Base-by-base conservation (phyloP, 2,888 invertebrate species). In the Lycophotia porphyrea region DNA sequence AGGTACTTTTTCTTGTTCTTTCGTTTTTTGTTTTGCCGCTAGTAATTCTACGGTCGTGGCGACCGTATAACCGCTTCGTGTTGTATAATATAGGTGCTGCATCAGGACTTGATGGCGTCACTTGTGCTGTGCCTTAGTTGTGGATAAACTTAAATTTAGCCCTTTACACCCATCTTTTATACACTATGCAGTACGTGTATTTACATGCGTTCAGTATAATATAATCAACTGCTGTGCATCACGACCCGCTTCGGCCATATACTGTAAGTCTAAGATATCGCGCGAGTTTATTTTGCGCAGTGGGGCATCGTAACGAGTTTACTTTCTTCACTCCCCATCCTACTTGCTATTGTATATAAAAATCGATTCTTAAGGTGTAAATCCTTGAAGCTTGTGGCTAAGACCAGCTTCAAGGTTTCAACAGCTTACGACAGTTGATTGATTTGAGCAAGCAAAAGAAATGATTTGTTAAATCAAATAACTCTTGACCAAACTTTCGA, bases 361-460 rank as follows among this genome's bases (percentile, higher is more conserved):
- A 63, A 39, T 63, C n/a, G 39, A 63, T 63, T 63, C 8, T 8
- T 63, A n/a, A 15, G 39, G n/a, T 27, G n/a, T 61, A 5, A 34
- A 34, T 4, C 34, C 34, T 34, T 34, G 34, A 34, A 34, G 34
- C 34, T 34, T 34, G 34, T 34, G 34, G 5, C 34, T 42, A 47
- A 44, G 27, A 47, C 24, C 27, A 52, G 15, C 27, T 63, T 61
- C 52, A 39, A 73, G 1, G 31, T 21, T 34, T 60, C 34, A 69
- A 58, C n/a, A 27, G 42, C 60, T 81, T 85, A 36, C 74, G 81
- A 42, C 88, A 84, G 5, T 88, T 88, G 58, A 94, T 94, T 36
- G 93, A 91, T 83, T 91, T 93, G 15, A 95, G 88, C 52, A 94
- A 83, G 85, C 87, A 90, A 68, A 93, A 71, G 87, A 95, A 95